Evolutionary conservation across 2,113 vertebrate genomes (phyloP).

Genomic region (Reinhardtius hippoglossoides): DNA sequence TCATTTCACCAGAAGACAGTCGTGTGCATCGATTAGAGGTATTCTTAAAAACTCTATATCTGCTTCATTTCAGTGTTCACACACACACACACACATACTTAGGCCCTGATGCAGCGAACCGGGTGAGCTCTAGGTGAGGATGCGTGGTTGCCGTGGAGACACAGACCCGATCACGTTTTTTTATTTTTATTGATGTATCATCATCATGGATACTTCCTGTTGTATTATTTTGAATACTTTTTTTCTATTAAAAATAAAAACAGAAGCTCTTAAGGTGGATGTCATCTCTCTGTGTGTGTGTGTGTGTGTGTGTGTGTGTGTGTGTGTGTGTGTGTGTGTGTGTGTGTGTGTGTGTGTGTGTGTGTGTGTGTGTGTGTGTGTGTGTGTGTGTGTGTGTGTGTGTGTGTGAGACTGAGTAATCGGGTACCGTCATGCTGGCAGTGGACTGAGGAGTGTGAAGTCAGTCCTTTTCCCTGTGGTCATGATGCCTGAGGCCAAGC

Average conservation of each 20-base stretch:
- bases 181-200: slow-evolving; percentile 19
- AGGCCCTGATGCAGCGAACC: slow-evolving; percentile 32
- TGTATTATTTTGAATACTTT: slow-evolving; percentile 81
- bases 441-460: slow-evolving; percentile 27
- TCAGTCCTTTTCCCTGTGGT: slow-evolving; percentile 57
- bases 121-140: slow-evolving; percentile 50
- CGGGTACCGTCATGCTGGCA: slow-evolving; percentile 43
- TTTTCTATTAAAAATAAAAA: slow-evolving; percentile 83
- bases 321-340: neutral
- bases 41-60: slow-evolving; percentile 27
- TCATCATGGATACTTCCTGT: slow-evolving; percentile 75
- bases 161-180: slow-evolving; percentile 62
- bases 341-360: neutral
- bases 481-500: slow-evolving; percentile 50
- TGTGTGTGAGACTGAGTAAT: slow-evolving; percentile 29
- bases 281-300: neutral
- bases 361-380: neutral
- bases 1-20: slow-evolving; percentile 59
- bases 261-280: slow-evolving; percentile 53
- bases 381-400: neutral
- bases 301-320: neutral
- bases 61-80: slow-evolving; percentile 32
- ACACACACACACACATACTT: slow-evolving; percentile 6
- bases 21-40: slow-evolving; percentile 34
- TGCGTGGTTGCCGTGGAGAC: slow-evolving; percentile 64